Conservation (phyloP, 2,888 invertebrate species). For the Leptinotarsa tumamoca region DNA sequence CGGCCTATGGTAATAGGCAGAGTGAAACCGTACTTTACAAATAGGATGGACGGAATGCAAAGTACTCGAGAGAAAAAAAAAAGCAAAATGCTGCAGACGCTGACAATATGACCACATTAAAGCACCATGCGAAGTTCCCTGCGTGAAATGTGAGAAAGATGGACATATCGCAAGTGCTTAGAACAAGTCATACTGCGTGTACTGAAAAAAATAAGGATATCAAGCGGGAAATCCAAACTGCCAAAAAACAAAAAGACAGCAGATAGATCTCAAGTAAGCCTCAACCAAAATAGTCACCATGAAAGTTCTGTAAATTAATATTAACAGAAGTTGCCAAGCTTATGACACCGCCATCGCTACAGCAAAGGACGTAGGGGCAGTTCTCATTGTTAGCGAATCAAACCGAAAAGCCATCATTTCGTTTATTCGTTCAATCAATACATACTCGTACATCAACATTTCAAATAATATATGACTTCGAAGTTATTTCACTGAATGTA, state of each 20-base stretch:
- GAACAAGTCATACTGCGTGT: too few species aligned
- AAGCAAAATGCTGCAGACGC: background rate
- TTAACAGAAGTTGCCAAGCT: background rate
- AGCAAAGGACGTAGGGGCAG: background rate
- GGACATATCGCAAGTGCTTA: too few species aligned
- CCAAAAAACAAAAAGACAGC: background rate
- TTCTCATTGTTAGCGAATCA: background rate
- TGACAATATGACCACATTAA: slow-evolving; percentile 13
- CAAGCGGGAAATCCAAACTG: background rate
- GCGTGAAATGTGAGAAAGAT: too few species aligned
- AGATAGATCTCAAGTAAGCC: too few species aligned
- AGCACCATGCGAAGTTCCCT: background rate
- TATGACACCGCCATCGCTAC: background rate
- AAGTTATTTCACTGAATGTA: too few species aligned
- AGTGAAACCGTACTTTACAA: slow-evolving; percentile 26
- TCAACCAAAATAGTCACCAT: background rate
- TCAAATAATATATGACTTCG: too few species aligned
- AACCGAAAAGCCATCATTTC: background rate
- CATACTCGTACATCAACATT: too few species aligned
- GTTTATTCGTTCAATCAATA: too few species aligned
- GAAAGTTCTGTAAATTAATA: background rate
- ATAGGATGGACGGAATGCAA: slow-evolving; percentile 36
- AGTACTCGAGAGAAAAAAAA: slow-evolving; percentile 30
- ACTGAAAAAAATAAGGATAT: too few species aligned
- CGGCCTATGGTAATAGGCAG: background rate